A percentile compares a stretch with the other conserved stretches of the same genome.
phyloP scores from a whole-genome alignment of 2,113 vertebrate genomes.

The Galbula dea region DNA sequence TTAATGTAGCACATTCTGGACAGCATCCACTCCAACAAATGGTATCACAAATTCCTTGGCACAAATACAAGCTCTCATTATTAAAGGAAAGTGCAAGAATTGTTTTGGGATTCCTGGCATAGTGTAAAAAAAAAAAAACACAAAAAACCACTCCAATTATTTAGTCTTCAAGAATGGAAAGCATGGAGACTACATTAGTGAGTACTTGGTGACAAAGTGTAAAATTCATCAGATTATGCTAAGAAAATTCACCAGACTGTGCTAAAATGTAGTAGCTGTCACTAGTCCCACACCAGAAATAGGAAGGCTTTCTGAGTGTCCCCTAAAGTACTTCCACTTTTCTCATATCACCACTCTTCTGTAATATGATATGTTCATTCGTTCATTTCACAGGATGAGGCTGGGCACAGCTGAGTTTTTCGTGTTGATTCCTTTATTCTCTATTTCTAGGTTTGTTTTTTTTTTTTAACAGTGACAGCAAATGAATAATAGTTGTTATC shows the following conservation, averaged over 20 bases:
- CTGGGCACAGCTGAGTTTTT: neutral
- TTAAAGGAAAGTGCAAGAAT: conserved; percentile 11
- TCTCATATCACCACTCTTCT: neutral
- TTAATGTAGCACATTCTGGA: neutral
- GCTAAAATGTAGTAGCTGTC: neutral
- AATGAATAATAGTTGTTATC: neutral
- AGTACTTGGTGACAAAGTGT: neutral
- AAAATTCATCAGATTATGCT: neutral
- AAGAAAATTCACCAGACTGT: neutral
- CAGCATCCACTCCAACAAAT: conserved; percentile 15
- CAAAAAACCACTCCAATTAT: neutral
- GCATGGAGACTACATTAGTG: neutral
- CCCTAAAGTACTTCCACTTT: neutral
- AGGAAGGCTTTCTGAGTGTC: neutral
- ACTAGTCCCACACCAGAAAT: neutral
- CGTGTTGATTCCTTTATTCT: neutral
- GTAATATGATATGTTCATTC: neutral
- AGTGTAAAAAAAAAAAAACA: neutral
- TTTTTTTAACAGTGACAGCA: neutral
- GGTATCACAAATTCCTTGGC: conserved; percentile 26
- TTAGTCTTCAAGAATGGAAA: neutral
- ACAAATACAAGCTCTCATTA: neutral
- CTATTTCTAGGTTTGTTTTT: neutral
- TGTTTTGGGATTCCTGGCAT: neutral
- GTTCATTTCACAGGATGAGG: neutral